A percentile compares a stretch with the other conserved stretches of the same genome.
phyloP scores from a whole-genome alignment of 2,797 vertebrate species.

The Lepilemur ruficaudatus region DNA sequence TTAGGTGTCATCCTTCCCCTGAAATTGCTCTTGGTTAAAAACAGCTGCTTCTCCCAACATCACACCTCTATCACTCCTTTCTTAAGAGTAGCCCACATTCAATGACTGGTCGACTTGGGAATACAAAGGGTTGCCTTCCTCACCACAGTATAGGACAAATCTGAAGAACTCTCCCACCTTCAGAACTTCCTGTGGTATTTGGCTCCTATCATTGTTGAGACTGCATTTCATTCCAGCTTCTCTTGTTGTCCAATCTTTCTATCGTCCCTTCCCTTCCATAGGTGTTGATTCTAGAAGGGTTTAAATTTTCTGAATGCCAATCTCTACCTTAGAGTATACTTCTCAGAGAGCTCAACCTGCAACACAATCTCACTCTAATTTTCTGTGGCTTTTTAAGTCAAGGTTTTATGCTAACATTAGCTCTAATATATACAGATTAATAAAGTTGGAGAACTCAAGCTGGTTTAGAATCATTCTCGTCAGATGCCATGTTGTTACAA shows the following conservation, averaged over 20 bases:
- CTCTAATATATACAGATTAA: neutral
- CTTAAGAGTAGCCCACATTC: neutral
- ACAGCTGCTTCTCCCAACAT: neutral
- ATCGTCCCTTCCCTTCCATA: neutral
- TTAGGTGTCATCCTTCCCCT: neutral
- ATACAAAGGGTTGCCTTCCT: neutral
- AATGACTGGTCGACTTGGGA: neutral
- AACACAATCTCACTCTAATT: neutral
- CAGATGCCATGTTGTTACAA: neutral
- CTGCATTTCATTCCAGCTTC: neutral
- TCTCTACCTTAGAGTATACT: neutral
- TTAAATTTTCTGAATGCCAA: neutral
- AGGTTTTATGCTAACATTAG: neutral
- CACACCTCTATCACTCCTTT: neutral
- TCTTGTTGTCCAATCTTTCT: neutral
- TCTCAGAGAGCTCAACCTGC: neutral
- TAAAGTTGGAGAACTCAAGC: neutral
- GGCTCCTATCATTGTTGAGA: neutral
- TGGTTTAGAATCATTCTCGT: neutral
- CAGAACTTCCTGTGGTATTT: neutral
- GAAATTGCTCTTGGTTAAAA: neutral
- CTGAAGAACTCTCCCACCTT: neutral
- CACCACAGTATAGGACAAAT: neutral
- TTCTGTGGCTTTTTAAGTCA: neutral
- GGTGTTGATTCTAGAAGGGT: neutral